Evolutionary conservation across 2,888 invertebrate genomes (phyloP).

Genomic region (Sycophila texana): DNA sequence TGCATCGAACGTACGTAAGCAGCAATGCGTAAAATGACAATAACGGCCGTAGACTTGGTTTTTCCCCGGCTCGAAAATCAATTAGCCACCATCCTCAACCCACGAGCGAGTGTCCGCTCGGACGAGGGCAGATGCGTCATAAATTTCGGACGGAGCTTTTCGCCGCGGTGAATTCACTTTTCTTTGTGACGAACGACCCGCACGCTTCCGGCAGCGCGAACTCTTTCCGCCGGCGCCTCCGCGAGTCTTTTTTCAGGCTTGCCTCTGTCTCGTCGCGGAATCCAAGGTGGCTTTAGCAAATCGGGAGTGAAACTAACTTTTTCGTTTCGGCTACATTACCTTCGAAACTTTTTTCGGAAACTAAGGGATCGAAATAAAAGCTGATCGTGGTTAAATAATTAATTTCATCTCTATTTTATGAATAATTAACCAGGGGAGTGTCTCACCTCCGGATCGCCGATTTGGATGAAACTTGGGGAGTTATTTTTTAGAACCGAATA

Average conservation of each 20-base stretch:
- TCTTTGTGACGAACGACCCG: constrained; percentile 65
- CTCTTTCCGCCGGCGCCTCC: not conserved
- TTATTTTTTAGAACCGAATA: too few relatives aligned
- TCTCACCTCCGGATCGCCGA: too few relatives aligned
- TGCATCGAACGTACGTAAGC: not conserved
- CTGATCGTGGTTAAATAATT: too few relatives aligned
- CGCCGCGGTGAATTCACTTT: constrained; percentile 66
- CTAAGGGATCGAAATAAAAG: too few relatives aligned
- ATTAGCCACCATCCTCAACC: constrained; percentile 60
- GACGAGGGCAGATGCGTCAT: constrained; percentile 61
- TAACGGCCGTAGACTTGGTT: constrained; percentile 28
- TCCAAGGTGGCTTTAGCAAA: constrained; percentile 22
- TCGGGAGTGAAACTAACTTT: constrained; percentile 25
- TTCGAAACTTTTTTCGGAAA: not conserved
- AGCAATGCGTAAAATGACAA: not conserved
- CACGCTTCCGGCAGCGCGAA: not conserved
- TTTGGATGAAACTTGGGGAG: too few relatives aligned
- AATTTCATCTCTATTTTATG: too few relatives aligned
- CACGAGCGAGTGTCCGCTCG: constrained; percentile 26
- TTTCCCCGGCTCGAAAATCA: constrained; percentile 58
- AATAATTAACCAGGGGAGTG: too few relatives aligned
- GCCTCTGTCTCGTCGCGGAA: not conserved
- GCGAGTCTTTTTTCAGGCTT: not conserved
- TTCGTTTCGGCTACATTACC: not conserved
- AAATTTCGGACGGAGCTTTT: constrained; percentile 62